These are phyloP conservation scores for Diaprepes abbreviatus DNA, from an alignment of 2,888 invertebrate species.

Conservation along the genomic window DNA sequence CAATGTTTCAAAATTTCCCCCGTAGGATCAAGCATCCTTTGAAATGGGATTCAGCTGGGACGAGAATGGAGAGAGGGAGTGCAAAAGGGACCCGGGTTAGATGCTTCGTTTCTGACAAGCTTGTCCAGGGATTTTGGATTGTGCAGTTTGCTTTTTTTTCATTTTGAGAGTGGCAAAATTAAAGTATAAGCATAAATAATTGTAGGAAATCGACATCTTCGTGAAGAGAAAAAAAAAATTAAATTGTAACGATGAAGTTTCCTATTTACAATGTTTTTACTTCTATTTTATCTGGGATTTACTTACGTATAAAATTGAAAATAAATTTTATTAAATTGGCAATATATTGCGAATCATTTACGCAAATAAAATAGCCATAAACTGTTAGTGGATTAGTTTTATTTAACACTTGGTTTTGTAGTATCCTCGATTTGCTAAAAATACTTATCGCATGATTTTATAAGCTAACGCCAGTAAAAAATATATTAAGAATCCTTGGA, in stretches of 20 bases:
- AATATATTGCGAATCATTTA: slow-evolving; percentile 20
- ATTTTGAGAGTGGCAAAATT: no score
- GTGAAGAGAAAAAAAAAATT: no score
- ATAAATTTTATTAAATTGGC: slow-evolving; percentile 17
- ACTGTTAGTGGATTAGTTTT: not conserved
- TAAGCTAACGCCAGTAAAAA: no score
- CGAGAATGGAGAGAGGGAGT: slow-evolving; percentile 10
- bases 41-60: slow-evolving; percentile 31
- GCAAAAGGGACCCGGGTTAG: not conserved
- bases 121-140: not conserved
- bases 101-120: not conserved
- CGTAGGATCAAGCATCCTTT: slow-evolving; percentile 35
- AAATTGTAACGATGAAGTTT: no score
- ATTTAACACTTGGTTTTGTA: not conserved
- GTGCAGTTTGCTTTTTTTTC: not conserved
- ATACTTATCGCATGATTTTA: no score
- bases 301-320: no score
- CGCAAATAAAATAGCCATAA: slow-evolving; percentile 19
- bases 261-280: no score
- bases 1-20: slow-evolving; percentile 43
- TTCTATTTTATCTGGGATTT: no score
- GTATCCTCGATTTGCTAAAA: no score
- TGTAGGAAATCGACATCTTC: no score
- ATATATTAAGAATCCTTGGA: no score
- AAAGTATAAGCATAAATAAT: no score